Evolutionary conservation across 2,113 vertebrate genomes (phyloP).

Genomic region (Lophura nycthemera): DNA sequence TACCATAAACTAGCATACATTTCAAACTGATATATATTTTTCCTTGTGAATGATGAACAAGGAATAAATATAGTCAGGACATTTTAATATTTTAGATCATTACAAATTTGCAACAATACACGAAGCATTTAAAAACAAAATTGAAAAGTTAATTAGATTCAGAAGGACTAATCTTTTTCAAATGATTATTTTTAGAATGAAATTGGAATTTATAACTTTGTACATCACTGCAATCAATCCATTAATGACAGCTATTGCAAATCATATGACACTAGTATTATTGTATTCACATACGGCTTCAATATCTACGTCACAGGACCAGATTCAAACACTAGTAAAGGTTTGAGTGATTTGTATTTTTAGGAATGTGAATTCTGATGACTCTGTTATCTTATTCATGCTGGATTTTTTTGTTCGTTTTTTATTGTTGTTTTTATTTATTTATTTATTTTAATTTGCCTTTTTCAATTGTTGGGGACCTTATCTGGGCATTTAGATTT

Average conservation of each 20-base stretch:
- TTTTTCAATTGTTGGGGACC: background rate
- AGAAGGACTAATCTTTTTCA: background rate
- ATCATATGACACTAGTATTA: background rate
- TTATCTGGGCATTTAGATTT: background rate
- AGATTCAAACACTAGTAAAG: background rate
- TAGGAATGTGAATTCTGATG: background rate
- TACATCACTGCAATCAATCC: background rate
- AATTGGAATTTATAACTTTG: background rate
- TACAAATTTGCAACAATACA: background rate
- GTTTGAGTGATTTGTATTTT: background rate
- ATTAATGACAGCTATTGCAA: background rate
- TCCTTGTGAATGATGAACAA: background rate
- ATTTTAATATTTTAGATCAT: background rate
- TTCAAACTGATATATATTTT: background rate
- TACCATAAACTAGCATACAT: background rate
- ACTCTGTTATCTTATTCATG: background rate
- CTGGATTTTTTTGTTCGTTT: background rate
- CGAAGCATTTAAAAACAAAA: background rate
- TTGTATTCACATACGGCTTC: background rate
- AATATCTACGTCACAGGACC: rapidly evolving
- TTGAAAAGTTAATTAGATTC: background rate
- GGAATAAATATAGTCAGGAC: background rate
- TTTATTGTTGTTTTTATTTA: background rate
- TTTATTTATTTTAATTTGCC: background rate
- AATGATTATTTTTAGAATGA: background rate